phyloP scores from a whole-genome alignment of 2,113 vertebrate species.

The Choloepus hoffmanni region DNA sequence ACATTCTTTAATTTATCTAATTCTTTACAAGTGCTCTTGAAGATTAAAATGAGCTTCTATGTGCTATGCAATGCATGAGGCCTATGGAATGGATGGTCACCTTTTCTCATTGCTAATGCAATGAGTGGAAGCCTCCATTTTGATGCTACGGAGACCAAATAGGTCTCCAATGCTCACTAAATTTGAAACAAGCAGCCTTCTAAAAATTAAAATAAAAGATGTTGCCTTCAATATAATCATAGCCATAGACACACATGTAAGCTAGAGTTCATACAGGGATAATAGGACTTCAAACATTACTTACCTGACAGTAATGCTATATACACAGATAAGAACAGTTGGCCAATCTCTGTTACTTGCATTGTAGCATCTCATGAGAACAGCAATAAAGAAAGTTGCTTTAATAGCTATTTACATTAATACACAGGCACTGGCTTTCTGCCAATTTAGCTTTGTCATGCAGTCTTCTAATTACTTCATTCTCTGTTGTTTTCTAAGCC shows the following conservation, averaged over 20 bases:
- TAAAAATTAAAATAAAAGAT: neutral
- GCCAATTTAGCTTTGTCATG: slow-evolving; percentile 69
- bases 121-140: neutral
- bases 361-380: slow-evolving; percentile 67
- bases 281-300: slow-evolving; percentile 44
- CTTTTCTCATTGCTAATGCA: neutral
- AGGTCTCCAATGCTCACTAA: neutral
- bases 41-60: neutral
- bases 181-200: neutral
- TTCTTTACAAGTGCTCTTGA: neutral
- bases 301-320: slow-evolving; percentile 42
- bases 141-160: neutral
- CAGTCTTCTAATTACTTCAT: slow-evolving; percentile 71
- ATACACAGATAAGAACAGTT: slow-evolving; percentile 61
- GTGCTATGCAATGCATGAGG: neutral
- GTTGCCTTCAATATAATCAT: neutral
- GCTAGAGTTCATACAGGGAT: slow-evolving; percentile 7
- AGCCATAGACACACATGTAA: neutral
- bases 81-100: neutral
- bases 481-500: slow-evolving; percentile 68
- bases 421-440: slow-evolving; percentile 71
- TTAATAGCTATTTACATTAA: slow-evolving; percentile 79
- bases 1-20: neutral
- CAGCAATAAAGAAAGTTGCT: slow-evolving; percentile 71
- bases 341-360: slow-evolving; percentile 71